These are phyloP conservation scores for Artibeus jamaicensis DNA, from an alignment of 2,797 vertebrate genomes.

Conservation along the genomic window DNA sequence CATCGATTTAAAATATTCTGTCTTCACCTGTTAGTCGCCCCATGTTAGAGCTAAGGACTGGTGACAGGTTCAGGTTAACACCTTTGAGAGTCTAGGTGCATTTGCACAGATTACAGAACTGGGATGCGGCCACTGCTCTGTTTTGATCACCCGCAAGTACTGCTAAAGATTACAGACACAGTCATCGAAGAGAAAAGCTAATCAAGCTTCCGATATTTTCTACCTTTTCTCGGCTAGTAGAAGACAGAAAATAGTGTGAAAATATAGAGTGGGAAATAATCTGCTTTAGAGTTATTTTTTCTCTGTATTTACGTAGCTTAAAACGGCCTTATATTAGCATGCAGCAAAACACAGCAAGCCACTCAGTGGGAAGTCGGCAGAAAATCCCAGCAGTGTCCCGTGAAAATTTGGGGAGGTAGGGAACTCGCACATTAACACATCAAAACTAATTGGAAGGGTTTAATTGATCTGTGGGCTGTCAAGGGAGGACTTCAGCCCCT, in stretches of 20 bases:
- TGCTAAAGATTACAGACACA: neutral
- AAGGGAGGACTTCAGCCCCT: slow-evolving; percentile 59
- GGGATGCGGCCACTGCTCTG: neutral
- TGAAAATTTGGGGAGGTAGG: neutral
- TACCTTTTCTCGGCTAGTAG: neutral
- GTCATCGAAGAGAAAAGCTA: neutral
- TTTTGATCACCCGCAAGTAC: slow-evolving; percentile 3
- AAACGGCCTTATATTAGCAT: slow-evolving; percentile 47
- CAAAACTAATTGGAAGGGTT: slow-evolving; percentile 64
- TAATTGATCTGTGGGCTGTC: slow-evolving; percentile 66
- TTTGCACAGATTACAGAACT: neutral
- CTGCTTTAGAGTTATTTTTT: slow-evolving; percentile 44
- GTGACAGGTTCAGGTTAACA: neutral
- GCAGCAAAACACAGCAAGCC: slow-evolving; percentile 45
- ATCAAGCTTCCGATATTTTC: neutral
- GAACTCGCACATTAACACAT: slow-evolving; percentile 63
- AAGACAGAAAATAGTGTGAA: neutral
- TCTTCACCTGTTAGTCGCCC: slow-evolving; percentile 45
- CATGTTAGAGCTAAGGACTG: slow-evolving; percentile 33
- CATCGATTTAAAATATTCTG: slow-evolving; percentile 50
- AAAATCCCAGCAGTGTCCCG: slow-evolving; percentile 35
- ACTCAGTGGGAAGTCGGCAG: slow-evolving; percentile 23
- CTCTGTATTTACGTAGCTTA: slow-evolving; percentile 33
- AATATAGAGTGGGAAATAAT: neutral
- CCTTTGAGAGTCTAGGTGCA: slow-evolving; percentile 40